Base-by-base conservation (phyloP, 2,888 invertebrate genomes). In the Athripsodes cinereus region DNA sequence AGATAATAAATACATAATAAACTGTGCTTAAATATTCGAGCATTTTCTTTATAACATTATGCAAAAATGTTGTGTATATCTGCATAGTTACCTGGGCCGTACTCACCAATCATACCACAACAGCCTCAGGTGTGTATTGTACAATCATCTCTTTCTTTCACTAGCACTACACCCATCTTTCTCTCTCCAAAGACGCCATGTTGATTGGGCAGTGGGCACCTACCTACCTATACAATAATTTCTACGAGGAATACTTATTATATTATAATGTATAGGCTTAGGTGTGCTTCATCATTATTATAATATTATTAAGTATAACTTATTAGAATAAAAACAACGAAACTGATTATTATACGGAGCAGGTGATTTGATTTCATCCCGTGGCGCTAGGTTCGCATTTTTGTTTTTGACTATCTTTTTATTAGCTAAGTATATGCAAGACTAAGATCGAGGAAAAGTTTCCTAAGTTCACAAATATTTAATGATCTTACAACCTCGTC, bases 31-130 rank as follows among this genome's bases (percentile, higher is more conserved):
- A n/a, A n/a, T n/a, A n/a, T n/a, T n/a, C n/a, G n/a, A n/a, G n/a
- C n/a, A n/a, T n/a, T n/a, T n/a, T n/a, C n/a, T n/a, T n/a, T n/a
- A n/a, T n/a, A n/a, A n/a, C n/a, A n/a, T n/a, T n/a, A n/a, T n/a
- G n/a, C n/a, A n/a, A n/a, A n/a, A n/a, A n/a, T n/a, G n/a, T n/a
- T n/a, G n/a, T n/a, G n/a, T n/a, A n/a, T n/a, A n/a, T 13, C 55
- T 55, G 55, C 49, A 50, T 55, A 16, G 55, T 55, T 50, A 55
- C 55, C 55, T 55, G 50, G 3, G 48, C 3, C 19, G 48, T 40
- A 49, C 49, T 13, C 34, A n/a, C 40, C 22, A 48, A 55, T 20
- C 55, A 19, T 21, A 35, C 50, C 50, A 21, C 35, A n/a, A n/a
- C n/a, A 31, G 55, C 55, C 55, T 35, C 22, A 35, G 55, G 55